Evolutionary conservation across 2,888 invertebrate genomes (phyloP).

Genomic region (Cerceris rybyensis): DNA sequence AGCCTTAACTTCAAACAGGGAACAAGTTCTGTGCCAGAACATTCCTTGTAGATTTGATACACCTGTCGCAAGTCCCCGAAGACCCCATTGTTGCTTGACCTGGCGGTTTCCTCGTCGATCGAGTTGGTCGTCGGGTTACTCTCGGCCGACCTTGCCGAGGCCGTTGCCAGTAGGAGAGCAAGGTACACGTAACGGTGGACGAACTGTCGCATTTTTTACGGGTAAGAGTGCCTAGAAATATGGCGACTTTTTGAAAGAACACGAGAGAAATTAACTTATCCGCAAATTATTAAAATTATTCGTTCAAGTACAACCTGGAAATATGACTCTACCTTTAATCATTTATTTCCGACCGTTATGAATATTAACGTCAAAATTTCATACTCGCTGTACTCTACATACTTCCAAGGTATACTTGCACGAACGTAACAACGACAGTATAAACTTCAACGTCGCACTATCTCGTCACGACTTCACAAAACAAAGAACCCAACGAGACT

Average conservation of each 20-base stretch:
- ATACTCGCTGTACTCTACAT: too few species aligned
- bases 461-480: not conserved
- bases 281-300: not conserved
- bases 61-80: constrained; percentile 88
- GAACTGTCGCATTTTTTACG: constrained; percentile 71
- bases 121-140: constrained; percentile 70
- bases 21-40: constrained; percentile 86
- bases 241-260: not conserved
- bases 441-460: not conserved
- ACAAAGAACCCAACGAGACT: not conserved
- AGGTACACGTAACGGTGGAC: constrained; percentile 69
- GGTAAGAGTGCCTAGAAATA: constrained; percentile 24
- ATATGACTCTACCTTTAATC: not conserved
- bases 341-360: not conserved
- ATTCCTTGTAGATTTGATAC: constrained; percentile 92
- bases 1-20: constrained; percentile 91
- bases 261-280: not conserved
- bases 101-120: constrained; percentile 75
- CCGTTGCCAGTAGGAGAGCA: constrained; percentile 71
- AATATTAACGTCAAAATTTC: too few species aligned
- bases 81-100: constrained; percentile 74
- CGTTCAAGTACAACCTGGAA: not conserved
- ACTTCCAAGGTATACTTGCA: too few species aligned
- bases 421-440: not conserved
- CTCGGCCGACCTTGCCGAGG: constrained; percentile 75